Evolutionary conservation across 2,113 vertebrate species (phyloP).

Genomic region (Psilopogon haemacephalus): DNA sequence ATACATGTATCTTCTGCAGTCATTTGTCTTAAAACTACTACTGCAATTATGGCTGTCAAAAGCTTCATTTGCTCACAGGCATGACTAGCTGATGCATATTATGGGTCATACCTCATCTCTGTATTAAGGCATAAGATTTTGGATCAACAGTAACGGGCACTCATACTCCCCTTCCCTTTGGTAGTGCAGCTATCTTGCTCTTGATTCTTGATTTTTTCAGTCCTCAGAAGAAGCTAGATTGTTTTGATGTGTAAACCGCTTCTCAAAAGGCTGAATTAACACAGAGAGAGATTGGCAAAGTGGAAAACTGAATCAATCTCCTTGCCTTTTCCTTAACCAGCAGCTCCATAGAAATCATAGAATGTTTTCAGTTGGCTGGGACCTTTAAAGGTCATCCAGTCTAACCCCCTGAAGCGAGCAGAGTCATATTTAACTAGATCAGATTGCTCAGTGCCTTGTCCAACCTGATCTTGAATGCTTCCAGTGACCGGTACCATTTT

Average conservation of each 20-base stretch:
- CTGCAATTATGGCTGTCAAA: neutral
- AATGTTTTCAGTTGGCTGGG: no score
- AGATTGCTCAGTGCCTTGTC: no score
- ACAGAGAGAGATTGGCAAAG: neutral
- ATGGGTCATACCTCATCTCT: accelerated
- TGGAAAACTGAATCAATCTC: neutral
- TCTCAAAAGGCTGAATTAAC: neutral
- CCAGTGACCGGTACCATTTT: neutral
- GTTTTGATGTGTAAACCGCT: neutral
- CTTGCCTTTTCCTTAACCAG: neutral
- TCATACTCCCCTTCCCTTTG: neutral
- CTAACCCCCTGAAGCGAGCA: no score
- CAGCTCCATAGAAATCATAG: neutral
- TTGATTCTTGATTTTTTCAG: neutral
- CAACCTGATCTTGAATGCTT: no score
- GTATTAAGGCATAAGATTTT: neutral
- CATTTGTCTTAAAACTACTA: neutral
- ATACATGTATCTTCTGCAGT: neutral
- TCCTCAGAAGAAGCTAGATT: neutral
- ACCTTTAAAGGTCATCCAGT: no score
- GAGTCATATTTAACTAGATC: no score
- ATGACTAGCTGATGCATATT: neutral
- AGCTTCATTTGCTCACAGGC: neutral
- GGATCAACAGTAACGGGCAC: neutral
- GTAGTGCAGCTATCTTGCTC: neutral